Evolutionary conservation across 2,113 vertebrate genomes (phyloP), one percentile per base, ranked within the genome.

Genomic region (Tupaia tana): DNA sequence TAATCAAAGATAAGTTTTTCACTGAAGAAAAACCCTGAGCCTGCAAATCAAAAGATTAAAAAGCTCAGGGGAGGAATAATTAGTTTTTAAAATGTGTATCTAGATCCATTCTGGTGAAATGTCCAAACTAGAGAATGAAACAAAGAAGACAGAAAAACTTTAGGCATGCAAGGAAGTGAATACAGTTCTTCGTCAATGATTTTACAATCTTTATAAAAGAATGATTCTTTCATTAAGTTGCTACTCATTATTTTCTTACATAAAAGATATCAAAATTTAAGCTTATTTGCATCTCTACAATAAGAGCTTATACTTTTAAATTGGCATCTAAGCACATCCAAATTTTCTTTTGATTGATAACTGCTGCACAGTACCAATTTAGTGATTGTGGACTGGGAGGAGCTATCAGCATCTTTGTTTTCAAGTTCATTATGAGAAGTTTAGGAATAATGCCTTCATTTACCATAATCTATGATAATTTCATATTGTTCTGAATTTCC

Each of bases 401-500:
- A 29, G 14, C 20, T 69, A 43, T 83, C 67, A 71, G 61, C 59
- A 34, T 94, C 87, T 87, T 95, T 90, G 88, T 91, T 94, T 31
- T 87, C 13, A 82, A 75, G 64, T 87, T 75, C 64, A 69, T 79
- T 90, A 10, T 82, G 66, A 18, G 43, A 75, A 63, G 10, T 9
- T 54, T 43, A 61, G 12, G 31, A 25, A 95, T 74, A 97, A 93
- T 86, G 85, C 61, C n/a, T 95, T 93, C 58, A 93, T 95, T 86
- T 92, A 54, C 52, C 29, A 77, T 20, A 94, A 81, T 96, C 73
- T 95, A 7, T 18, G n/a, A 70, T 95, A 86, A 97, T 94, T 91
- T 95, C 15, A 6, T n/a, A 83, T 90, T 97, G 88, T 97, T 95
- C 86, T 94, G 29, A 61, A 81, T 89, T 96, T 95, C 61, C 73